Evolutionary conservation across 2,113 vertebrate genomes (phyloP).

Genomic region (Pristiophorus japonicus): DNA sequence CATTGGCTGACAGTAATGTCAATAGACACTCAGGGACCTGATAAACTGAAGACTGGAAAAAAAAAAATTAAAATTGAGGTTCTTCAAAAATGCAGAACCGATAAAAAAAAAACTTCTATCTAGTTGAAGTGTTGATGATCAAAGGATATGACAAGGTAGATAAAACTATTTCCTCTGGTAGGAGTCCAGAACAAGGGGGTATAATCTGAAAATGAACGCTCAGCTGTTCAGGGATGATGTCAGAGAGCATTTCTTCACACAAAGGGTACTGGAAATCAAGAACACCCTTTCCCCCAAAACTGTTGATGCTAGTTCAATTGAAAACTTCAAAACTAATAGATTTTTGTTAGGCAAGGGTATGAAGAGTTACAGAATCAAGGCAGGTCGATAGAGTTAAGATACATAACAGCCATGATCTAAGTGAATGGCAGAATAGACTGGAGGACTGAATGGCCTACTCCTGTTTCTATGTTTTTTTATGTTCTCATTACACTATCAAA

Average conservation of each 20-base stretch:
- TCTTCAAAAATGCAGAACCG: not conserved
- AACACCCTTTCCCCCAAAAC: not conserved
- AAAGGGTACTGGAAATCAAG: not conserved
- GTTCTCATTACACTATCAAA: not conserved
- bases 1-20: not conserved
- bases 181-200: not conserved
- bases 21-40: not conserved
- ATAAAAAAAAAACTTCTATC: not conserved
- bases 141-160: not conserved
- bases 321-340: not conserved
- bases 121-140: not conserved
- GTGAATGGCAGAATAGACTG: not conserved
- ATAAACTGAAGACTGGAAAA: not conserved
- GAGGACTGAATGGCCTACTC: not conserved
- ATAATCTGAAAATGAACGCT: not conserved
- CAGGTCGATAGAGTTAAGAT: not conserved
- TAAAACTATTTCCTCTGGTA: not conserved
- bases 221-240: not conserved
- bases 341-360: not conserved
- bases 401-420: not conserved
- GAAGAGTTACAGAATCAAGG: not conserved
- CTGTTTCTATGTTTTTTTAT: not conserved
- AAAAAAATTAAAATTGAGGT: not conserved
- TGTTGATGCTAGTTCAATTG: too few species aligned
- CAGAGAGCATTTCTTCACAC: not conserved